Base-by-base conservation (phyloP, 2,113 vertebrate genomes). In the Tychaedon coryphoeus region DNA sequence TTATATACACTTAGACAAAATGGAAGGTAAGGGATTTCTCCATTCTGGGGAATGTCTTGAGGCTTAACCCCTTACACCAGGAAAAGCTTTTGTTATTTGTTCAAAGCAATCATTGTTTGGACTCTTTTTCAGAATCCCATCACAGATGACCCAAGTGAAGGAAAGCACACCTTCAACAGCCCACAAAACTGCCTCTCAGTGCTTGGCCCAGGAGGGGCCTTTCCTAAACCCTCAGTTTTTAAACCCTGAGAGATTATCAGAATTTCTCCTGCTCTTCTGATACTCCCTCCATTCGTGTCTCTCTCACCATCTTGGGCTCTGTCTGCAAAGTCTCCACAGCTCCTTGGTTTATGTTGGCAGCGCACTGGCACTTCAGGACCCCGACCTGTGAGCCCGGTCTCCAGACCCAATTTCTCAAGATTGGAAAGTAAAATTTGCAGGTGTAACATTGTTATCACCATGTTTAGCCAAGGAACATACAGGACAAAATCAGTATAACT, bases 331-430 rank as follows among this genome's bases (percentile, higher is more conserved):
- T 28, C 36, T 45, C 28, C 60, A 28, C 5, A 8, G 61, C 1
- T 2, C 45, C 34, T 33, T 38, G 34, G 50, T 53, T 86, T 38
- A 42, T 28, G 34, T 3, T 81, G 76, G 65, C 64, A 74, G 12
- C 0, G 0, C 13, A 9, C 12, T 18, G 26, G 51, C 0, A 0
- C 26, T 1, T 0, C 1, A 0, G 14, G 33, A 78, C 29, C 28
- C 4, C 22, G 24, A 25, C 23, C 45, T 12, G 5, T 20, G 42
- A 33, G 26, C 36, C 24, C 0, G 0, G 3, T 73, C 40, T 48
- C 48, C 71, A 50, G 34, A 14, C 2, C 2, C 18, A 45, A 20
- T 54, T 7, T 14, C 6, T 0, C 10, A 43, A 53, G 31, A 28
- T 1, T 29, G 45, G 48, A 34, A 69, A 85, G 36, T 11, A 14